Base-by-base conservation (phyloP, 2,113 vertebrate species). In the Chascanopsetta lugubris region DNA sequence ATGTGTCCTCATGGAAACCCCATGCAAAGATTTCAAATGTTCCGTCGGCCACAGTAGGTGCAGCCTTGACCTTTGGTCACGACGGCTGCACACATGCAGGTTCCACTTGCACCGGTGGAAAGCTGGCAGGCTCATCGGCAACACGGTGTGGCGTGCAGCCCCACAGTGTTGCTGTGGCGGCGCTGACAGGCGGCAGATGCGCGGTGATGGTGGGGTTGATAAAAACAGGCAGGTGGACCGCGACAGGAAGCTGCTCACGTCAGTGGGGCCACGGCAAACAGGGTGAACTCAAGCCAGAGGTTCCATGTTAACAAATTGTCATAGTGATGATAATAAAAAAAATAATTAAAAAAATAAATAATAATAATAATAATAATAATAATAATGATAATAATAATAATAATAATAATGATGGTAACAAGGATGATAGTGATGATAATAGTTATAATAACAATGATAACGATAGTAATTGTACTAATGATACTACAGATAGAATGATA, bases 111-210 rank as follows among this genome's bases (percentile, higher is more conserved):
- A 49, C 13, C 24, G n/a, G 47, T 50, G 47, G 47, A 50, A 50
- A 42, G 15, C 34, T 38, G 34, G 34, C 34, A 38, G 13, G 34
- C 34, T 5, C 80, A 79, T 65, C 63, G 64, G 43, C 22, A 8
- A 32, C 65, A 50, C 64, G 72, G 77, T 67, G 75, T 47, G n/a
- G n/a, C 69, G 80, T 79, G 50, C 56, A 43, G 46, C 54, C 25
- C 36, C 25, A 46, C 21, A 49, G 55, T 49, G 65, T 38, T 64
- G 66, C 77, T 87, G 85, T 84, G 26, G 63, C 27, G 57, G 5
- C 46, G 4, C 54, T 65, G 73, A 80, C 85, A 81, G 77, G 80
- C 81, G 79, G 72, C 81, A 75, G 68, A 80, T 61, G 69, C 56
- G 46, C 74, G 43, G 79, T 38, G 75, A 85, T 83, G 79, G 68